A percentile compares a stretch with the other conserved stretches of the same genome.
Conservation (phyloP, 2,113 vertebrate species). For the Amphiprion percula region DNA sequence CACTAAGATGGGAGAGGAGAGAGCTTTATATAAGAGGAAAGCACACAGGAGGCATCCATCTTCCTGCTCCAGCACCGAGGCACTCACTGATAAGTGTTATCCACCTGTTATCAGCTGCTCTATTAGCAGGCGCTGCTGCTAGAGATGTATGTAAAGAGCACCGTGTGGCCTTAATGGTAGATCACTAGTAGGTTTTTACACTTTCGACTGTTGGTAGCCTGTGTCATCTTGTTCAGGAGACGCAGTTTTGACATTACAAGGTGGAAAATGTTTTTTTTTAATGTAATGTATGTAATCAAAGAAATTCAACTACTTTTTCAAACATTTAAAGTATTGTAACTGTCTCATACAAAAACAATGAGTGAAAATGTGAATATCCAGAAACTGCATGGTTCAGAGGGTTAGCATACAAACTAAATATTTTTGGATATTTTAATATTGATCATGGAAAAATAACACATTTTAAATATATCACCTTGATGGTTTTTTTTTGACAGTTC, state of each 20-base stretch:
- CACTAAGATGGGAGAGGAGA: conserved; percentile 56
- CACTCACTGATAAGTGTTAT: conserved; percentile 59
- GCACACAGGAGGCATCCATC: conserved; percentile 60
- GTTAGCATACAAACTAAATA: no score
- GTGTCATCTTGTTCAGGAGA: not conserved
- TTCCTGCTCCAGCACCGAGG: conserved; percentile 28
- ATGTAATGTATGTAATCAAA: no score
- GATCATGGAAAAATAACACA: no score
- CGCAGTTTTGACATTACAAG: not conserved
- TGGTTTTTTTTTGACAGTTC: not conserved
- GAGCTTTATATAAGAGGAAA: conserved; percentile 67
- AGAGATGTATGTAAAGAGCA: conserved; percentile 42
- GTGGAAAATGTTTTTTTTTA: not conserved
- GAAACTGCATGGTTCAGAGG: no score
- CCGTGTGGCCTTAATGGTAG: conserved; percentile 10
- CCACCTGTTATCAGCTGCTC: conserved; percentile 46
- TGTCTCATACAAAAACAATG: no score
- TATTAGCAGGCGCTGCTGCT: conserved; percentile 39
- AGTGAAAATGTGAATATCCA: no score
- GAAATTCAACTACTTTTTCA: no score
- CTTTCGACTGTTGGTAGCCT: not conserved
- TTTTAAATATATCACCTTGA: not conserved
- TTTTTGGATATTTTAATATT: no score
- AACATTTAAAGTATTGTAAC: no score
- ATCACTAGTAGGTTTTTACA: conserved; percentile 11